Evolutionary conservation across 2,113 vertebrate species (phyloP).

Genomic region (Aplodontia rufa): DNA sequence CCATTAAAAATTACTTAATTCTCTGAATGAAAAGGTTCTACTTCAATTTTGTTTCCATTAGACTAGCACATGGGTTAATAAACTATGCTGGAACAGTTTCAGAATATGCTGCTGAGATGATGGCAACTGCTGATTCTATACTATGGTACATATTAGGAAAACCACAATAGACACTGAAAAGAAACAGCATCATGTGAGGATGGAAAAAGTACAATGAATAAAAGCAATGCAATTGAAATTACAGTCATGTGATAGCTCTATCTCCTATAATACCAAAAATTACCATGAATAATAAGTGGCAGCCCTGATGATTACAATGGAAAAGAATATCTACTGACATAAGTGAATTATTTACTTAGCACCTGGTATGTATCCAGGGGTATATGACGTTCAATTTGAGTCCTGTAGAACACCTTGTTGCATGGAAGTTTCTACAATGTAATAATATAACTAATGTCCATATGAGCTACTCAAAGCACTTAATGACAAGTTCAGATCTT

Average conservation of each 20-base stretch:
- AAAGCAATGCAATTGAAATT: constrained; percentile 53
- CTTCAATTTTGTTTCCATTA: constrained; percentile 55
- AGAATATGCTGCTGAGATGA: constrained; percentile 44
- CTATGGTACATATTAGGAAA: constrained; percentile 47
- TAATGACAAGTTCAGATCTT: constrained; percentile 24
- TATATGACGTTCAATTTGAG: neutral
- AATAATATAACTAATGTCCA: neutral
- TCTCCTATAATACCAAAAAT: neutral
- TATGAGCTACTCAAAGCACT: neutral
- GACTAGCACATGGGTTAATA: constrained; percentile 39
- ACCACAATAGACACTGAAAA: constrained; percentile 54
- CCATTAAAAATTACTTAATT: constrained; percentile 51
- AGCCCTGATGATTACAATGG: neutral
- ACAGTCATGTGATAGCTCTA: constrained; percentile 15
- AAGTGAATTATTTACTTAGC: constrained; percentile 23
- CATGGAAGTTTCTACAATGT: neutral
- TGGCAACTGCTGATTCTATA: constrained; percentile 22
- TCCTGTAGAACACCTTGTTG: neutral
- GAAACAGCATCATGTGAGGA: constrained; percentile 46
- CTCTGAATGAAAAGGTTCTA: constrained; percentile 23
- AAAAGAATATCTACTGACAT: neutral
- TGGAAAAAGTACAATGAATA: constrained; percentile 59
- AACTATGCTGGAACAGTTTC: constrained; percentile 57
- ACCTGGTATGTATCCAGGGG: neutral
- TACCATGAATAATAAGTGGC: neutral